Conservation (phyloP, 2,113 vertebrate genomes). For the Catharus fuscescens region DNA sequence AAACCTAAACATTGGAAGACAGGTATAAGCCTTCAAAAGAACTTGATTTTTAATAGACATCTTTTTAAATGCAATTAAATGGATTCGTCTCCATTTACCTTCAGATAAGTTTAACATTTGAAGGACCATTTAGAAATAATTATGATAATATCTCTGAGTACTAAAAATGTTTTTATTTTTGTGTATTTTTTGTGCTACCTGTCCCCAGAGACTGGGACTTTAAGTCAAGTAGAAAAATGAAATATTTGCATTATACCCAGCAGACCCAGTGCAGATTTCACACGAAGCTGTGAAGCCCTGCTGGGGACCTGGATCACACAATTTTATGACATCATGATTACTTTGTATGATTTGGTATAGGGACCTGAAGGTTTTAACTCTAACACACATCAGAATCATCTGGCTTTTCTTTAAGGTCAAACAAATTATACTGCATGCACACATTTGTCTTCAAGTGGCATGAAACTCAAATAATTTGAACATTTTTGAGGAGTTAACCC, state of each 20-base stretch:
- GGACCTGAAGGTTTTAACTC: neutral
- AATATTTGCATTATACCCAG: neutral
- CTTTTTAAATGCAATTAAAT: neutral
- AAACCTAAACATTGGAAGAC: neutral
- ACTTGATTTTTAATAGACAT: neutral
- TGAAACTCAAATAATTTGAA: neutral
- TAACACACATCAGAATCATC: neutral
- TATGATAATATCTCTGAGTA: neutral
- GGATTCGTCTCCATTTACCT: neutral
- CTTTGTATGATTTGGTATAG: neutral
- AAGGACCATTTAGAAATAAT: neutral
- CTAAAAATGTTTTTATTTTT: neutral
- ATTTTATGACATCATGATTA: neutral
- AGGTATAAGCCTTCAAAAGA: neutral
- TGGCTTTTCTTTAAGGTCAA: neutral
- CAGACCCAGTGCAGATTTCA: neutral
- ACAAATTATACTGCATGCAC: neutral
- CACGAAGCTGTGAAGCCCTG: neutral
- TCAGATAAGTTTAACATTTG: neutral
- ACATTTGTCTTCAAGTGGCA: neutral
- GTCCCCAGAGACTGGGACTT: neutral
- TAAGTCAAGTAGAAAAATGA: neutral
- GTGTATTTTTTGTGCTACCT: neutral
- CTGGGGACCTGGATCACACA: accelerated
- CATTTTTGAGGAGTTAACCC: neutral